These are phyloP conservation scores for Threskiornis aethiopicus DNA, from an alignment of 2,797 vertebrate genomes.

Conservation along the genomic window DNA sequence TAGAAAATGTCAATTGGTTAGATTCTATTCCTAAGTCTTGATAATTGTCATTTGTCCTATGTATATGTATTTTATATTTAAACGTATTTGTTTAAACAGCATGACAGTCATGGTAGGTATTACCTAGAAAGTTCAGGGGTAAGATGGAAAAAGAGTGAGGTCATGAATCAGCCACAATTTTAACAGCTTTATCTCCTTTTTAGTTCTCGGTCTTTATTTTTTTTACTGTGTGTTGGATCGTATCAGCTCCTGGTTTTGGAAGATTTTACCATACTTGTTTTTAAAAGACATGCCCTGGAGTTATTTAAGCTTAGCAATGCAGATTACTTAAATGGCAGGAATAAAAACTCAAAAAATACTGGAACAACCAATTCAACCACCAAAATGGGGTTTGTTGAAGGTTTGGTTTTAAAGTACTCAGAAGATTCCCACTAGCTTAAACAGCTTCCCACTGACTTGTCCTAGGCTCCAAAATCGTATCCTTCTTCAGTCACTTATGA, in stretches of 20 bases:
- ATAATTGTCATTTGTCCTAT: not conserved
- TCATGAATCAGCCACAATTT: not conserved
- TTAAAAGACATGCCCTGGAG: not conserved
- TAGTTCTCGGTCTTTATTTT: not conserved
- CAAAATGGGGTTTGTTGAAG: not conserved
- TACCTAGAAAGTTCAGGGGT: not conserved
- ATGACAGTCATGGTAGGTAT: not conserved
- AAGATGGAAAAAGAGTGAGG: not conserved
- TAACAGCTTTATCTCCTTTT: not conserved
- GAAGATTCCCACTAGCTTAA: not conserved
- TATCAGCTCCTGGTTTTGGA: not conserved
- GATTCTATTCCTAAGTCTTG: not conserved
- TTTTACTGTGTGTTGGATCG: not conserved
- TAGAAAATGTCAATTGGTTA: conserved; percentile 33
- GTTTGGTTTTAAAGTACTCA: not conserved
- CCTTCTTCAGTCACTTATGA: not conserved
- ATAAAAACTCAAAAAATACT: not conserved
- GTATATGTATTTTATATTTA: not conserved
- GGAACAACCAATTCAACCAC: not conserved
- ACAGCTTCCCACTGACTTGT: not conserved
- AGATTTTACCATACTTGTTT: not conserved
- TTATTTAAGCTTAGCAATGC: not conserved
- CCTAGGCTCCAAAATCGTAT: not conserved
- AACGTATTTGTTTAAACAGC: not conserved
- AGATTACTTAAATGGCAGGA: not conserved